Evolutionary conservation across 2,888 invertebrate species (phyloP), one percentile per base, ranked within the genome.

Genomic region (Chelonus formosanus): DNA sequence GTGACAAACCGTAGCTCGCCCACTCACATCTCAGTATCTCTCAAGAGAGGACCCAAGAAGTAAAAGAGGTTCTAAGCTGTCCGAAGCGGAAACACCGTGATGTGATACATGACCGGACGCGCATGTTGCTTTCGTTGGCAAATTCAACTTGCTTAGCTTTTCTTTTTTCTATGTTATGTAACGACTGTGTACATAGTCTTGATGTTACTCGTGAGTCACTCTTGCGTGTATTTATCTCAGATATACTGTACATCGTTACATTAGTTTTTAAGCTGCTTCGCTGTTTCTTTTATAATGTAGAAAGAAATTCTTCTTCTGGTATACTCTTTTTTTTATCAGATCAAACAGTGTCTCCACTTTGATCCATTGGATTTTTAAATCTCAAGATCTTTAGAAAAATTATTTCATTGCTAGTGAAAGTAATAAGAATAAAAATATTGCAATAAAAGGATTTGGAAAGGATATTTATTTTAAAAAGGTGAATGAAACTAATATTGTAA

Each of bases 1-100:
- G 75, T 77, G 76, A 75, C 76, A 75, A 77, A 74, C 75, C 74
- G 71, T 70, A 71, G 73, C 71, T 73, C 70, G 70, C 75, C 71
- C 73, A 70, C 73, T 72, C 8, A 63, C 54, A 40, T 40, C 40
- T 40, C 40, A 40, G 40, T 5, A 40, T 68, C 59, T 55, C 60
- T 60, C 48, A 32, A 8, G 48, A 59, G 45, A 65, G 36, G 40
- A 56, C 8, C 47, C n/a, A 45, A 31, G 35, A 60, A 60, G 60
- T 35, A 8, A 50, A 35, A 48, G 35, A 48, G 35, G 47, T 48
- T 20, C 32, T 20, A 52, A 60, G 50, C 36, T 35, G 61, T 53
- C 53, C 44, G n/a, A 53, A 34, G 53, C 35, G 34, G 52, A 61
- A 53, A 61, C 32, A 40, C 44, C 48, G n/a, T 60, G 59, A 60